Conservation (phyloP, 2,113 vertebrate species). For the Pomatostomus ruficeps region DNA sequence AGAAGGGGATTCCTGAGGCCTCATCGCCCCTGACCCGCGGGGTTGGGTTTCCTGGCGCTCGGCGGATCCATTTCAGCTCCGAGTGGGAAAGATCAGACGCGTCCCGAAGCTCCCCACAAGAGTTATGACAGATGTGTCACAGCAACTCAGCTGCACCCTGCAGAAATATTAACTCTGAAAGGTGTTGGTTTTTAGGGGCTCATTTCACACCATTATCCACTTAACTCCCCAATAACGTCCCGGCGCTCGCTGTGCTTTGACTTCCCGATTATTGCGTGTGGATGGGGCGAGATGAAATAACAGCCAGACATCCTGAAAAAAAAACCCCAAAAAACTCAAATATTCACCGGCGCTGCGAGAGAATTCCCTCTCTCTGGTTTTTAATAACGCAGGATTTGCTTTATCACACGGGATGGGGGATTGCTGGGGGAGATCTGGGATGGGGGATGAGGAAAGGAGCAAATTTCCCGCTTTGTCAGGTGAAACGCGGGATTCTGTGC, state of each 20-base stretch:
- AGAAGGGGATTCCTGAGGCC: neutral
- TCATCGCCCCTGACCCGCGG: slow-evolving; percentile 38
- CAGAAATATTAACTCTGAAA: slow-evolving; percentile 52
- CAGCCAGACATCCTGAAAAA: neutral
- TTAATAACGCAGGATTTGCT: neutral
- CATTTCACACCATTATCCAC: slow-evolving; percentile 59
- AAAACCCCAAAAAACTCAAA: neutral
- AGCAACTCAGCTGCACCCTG: slow-evolving; percentile 29
- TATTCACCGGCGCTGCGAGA: neutral
- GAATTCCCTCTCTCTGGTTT: neutral
- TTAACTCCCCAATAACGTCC: slow-evolving; percentile 23
- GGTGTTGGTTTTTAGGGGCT: slow-evolving; percentile 50
- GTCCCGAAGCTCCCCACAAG: slow-evolving; percentile 13
- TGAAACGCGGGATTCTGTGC: neutral
- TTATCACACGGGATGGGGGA: neutral
- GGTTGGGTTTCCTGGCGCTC: slow-evolving; percentile 42
- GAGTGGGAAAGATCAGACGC: slow-evolving; percentile 19
- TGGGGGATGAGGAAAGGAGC: neutral
- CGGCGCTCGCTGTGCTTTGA: slow-evolving; percentile 33
- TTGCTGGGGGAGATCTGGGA: neutral
- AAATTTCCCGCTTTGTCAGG: neutral
- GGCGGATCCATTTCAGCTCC: slow-evolving; percentile 28
- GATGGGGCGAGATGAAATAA: slow-evolving; percentile 18
- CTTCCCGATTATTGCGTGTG: neutral
- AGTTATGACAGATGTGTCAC: slow-evolving; percentile 65